Evolutionary conservation across 2,113 vertebrate genomes (phyloP).

Genomic region (Oncorhynchus kisutch): DNA sequence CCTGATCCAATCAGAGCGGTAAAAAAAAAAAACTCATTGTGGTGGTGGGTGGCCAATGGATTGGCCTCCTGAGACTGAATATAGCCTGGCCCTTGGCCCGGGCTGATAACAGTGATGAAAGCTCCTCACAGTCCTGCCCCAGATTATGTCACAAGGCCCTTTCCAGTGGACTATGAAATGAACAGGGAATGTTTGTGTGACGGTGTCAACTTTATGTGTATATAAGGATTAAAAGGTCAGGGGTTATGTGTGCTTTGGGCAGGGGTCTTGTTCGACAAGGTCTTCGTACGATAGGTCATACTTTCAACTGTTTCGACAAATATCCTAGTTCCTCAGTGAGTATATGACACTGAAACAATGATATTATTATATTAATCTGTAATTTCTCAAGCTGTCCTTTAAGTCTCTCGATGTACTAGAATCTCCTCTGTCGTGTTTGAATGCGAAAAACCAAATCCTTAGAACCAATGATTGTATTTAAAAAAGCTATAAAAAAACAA

Average conservation of each 20-base stretch:
- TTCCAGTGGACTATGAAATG: neutral
- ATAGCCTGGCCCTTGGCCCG: neutral
- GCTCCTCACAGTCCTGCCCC: neutral
- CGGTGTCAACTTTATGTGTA: slow-evolving; percentile 3
- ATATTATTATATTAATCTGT: neutral
- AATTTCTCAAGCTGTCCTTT: slow-evolving; percentile 34
- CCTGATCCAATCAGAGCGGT: neutral
- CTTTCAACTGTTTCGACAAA: neutral
- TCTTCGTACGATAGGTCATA: slow-evolving; percentile 16
- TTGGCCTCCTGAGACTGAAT: no score
- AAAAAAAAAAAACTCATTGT: slow-evolving; percentile 2
- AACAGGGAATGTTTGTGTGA: neutral
- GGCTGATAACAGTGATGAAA: neutral
- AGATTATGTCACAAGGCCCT: neutral
- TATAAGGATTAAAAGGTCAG: neutral
- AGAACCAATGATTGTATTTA: slow-evolving; percentile 62
- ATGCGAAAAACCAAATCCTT: slow-evolving; percentile 52
- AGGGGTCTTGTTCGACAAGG: neutral
- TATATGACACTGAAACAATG: neutral
- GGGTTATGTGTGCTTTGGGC: neutral
- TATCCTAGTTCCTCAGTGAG: neutral
- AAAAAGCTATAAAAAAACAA: neutral
- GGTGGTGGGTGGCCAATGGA: neutral
- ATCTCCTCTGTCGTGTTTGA: slow-evolving; percentile 49
- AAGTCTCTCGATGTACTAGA: slow-evolving; percentile 30